Evolutionary conservation across 2,113 vertebrate species (phyloP).

Genomic region (Plectropomus leopardus): DNA sequence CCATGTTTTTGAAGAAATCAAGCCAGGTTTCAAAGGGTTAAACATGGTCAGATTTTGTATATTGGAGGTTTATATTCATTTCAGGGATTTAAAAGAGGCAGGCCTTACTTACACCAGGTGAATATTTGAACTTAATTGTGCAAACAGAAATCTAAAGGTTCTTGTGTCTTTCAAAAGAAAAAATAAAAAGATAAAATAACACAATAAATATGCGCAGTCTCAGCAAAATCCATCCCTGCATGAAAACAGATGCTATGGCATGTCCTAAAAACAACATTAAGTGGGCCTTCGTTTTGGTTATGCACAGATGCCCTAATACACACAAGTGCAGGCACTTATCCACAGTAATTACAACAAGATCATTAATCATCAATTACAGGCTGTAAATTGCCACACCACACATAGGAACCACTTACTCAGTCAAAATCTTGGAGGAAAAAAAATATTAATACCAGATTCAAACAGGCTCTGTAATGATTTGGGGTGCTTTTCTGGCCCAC

Average conservation of each 20-base stretch:
- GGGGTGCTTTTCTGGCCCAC: neutral
- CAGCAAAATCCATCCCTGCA: slow-evolving; percentile 13
- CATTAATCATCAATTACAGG: slow-evolving; percentile 53
- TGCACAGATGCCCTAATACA: slow-evolving; percentile 21
- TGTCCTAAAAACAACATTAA: slow-evolving; percentile 6
- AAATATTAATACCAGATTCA: slow-evolving; percentile 10
- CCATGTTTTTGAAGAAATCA: too few relatives aligned
- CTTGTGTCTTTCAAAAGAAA: neutral
- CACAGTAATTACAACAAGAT: slow-evolving; percentile 45
- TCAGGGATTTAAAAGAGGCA: neutral
- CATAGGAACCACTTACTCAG: slow-evolving; percentile 48
- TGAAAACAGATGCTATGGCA: neutral
- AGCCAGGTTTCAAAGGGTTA: neutral
- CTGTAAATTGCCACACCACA: slow-evolving; percentile 16
- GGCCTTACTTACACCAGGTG: neutral
- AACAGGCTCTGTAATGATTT: neutral
- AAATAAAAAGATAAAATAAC: neutral
- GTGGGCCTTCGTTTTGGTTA: slow-evolving; percentile 1
- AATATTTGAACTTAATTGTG: neutral
- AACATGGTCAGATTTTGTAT: neutral
- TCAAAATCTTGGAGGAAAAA: slow-evolving; percentile 15
- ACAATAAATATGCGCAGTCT: neutral
- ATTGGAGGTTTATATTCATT: neutral
- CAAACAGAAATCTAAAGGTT: neutral
- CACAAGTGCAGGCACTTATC: neutral